Percentiles rank a stretch among this genome's conserved stretches.
Evolutionary conservation across 2,113 vertebrate species (phyloP).

Genomic region (Ptychochromis oligacanthus): DNA sequence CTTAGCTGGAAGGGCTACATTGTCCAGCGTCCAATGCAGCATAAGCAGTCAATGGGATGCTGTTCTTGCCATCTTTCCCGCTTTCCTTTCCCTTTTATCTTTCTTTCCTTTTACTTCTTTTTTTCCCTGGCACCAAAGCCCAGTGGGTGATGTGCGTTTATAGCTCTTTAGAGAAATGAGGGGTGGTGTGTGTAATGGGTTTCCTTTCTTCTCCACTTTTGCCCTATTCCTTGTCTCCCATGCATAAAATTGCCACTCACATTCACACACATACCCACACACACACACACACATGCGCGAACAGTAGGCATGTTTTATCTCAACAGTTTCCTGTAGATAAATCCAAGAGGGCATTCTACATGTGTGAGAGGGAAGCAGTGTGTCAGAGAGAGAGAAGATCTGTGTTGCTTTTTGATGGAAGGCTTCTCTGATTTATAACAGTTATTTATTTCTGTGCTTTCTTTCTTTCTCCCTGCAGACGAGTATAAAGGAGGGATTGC

Average conservation of each 20-base stretch:
- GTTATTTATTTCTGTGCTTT: background rate
- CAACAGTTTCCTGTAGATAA: slow-evolving; percentile 66
- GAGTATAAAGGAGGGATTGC: slow-evolving; percentile 94
- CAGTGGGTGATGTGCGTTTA: slow-evolving; percentile 58
- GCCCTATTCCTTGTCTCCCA: slow-evolving; percentile 52
- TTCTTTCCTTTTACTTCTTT: slow-evolving; percentile 1
- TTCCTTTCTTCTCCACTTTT: slow-evolving; percentile 54
- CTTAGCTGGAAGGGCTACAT: background rate
- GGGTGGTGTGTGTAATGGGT: slow-evolving; percentile 38
- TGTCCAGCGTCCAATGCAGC: background rate
- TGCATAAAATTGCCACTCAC: slow-evolving; percentile 62
- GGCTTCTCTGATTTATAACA: background rate
- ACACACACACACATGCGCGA: background rate
- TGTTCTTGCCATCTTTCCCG: background rate
- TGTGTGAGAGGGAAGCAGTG: background rate
- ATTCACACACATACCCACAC: background rate
- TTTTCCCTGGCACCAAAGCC: background rate
- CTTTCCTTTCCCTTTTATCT: background rate
- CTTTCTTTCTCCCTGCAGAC: slow-evolving; percentile 83
- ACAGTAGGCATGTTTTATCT: slow-evolving; percentile 49
- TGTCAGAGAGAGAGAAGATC: background rate
- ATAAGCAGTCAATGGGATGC: slow-evolving; percentile 16
- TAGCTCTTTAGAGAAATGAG: slow-evolving; percentile 37
- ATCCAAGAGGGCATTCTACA: slow-evolving; percentile 27
- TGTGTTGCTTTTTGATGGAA: background rate